Conservation (phyloP, 2,797 vertebrate genomes). For the Crenuchus spilurus region DNA sequence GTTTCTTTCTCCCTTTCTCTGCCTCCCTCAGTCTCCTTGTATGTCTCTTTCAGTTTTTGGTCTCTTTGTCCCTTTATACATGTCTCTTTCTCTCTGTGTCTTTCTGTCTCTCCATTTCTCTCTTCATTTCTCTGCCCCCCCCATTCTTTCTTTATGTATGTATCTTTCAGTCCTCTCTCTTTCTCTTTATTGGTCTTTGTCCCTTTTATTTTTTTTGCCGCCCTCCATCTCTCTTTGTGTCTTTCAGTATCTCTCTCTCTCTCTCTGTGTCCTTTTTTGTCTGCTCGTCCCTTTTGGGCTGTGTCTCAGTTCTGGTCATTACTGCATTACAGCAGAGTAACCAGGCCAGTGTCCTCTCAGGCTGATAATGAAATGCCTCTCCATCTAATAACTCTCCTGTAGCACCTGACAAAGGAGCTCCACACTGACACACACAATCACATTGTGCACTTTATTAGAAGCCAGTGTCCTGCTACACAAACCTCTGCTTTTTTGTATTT, state of each 20-base stretch:
- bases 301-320: conserved; percentile 38
- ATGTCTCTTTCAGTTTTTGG: too few relatives aligned
- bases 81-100: too few relatives aligned
- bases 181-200: too few relatives aligned
- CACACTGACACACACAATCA: conserved; percentile 6
- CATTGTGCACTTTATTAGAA: conserved; percentile 35
- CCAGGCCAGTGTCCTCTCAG: conserved; percentile 38
- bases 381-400: conserved; percentile 45
- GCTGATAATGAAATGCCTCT: conserved; percentile 49
- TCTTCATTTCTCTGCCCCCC: too few relatives aligned
- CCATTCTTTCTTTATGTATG: too few relatives aligned
- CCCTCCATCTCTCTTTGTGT: conserved; percentile 4
- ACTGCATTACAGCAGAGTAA: conserved; percentile 40
- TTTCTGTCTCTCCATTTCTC: too few relatives aligned
- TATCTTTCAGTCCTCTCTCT: too few relatives aligned
- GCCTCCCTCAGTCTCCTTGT: too few relatives aligned
- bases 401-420: conserved; percentile 46
- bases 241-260: background rate
- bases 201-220: too few relatives aligned
- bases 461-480: conserved; percentile 11
- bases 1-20: too few relatives aligned
- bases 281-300: conserved; percentile 9
- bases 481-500: conserved; percentile 1
- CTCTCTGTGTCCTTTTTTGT: conserved; percentile 12
- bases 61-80: too few relatives aligned